Percentiles rank a stretch among this genome's conserved stretches.
Conservation (phyloP, 2,113 vertebrate genomes). For the Ondatra zibethicus region DNA sequence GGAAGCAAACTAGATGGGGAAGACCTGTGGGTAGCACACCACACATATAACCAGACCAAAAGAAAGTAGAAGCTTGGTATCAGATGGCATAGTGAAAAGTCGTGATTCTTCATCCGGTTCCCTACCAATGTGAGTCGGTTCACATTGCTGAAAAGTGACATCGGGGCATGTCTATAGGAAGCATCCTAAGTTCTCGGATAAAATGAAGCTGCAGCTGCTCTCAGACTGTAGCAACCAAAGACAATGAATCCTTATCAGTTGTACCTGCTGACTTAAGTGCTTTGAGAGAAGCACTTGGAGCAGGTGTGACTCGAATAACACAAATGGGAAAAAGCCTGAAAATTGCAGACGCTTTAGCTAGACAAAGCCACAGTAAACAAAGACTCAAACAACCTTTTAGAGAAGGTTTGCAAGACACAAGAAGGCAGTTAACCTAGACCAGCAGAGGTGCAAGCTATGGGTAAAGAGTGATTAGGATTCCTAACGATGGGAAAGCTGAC, state of each 20-base stretch:
- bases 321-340: not conserved
- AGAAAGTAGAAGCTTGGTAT: not conserved
- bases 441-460: not conserved
- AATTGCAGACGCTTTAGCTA: not conserved
- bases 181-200: not conserved
- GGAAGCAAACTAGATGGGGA: not conserved
- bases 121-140: not conserved
- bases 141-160: not conserved
- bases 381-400: not conserved
- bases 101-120: not conserved
- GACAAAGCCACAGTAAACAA: not conserved
- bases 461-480: not conserved
- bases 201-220: not conserved
- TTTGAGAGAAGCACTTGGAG: not conserved
- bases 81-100: not conserved
- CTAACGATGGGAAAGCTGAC: not conserved
- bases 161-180: not conserved
- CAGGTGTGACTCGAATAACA: not conserved
- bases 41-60: not conserved
- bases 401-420: not conserved
- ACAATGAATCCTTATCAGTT: not conserved
- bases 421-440: not conserved
- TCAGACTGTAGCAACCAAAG: not conserved
- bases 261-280: not conserved
- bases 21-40: too few species aligned